These are phyloP conservation scores for Carassius auratus DNA, from an alignment of 2,113 vertebrate genomes.

Conservation along the genomic window DNA sequence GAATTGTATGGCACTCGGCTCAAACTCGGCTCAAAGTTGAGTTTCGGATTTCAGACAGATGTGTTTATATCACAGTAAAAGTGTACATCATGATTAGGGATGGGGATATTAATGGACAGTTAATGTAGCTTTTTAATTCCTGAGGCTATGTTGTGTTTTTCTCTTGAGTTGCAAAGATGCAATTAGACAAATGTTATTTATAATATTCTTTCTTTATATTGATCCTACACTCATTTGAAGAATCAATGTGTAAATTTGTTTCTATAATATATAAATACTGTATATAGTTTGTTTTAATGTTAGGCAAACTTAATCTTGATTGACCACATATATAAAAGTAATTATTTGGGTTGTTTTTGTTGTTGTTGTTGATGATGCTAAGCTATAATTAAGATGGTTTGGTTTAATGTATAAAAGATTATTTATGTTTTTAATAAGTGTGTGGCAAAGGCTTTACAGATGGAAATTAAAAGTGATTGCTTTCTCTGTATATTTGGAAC, in stretches of 20 bases:
- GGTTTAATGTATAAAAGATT: background rate
- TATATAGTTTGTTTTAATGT: background rate
- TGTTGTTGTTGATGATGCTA: background rate
- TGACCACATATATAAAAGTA: background rate
- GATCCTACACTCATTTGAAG: background rate
- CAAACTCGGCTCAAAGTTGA: background rate
- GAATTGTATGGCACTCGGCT: background rate
- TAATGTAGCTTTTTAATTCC: background rate
- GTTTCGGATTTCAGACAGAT: background rate
- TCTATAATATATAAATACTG: background rate
- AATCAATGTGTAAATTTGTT: background rate
- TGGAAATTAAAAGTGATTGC: background rate
- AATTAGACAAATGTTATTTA: background rate
- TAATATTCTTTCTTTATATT: background rate
- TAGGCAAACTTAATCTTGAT: background rate
- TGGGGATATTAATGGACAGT: background rate
- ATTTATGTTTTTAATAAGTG: background rate
- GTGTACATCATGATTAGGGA: background rate
- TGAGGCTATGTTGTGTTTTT: background rate
- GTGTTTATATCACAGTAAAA: background rate
- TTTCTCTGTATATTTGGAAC: background rate
- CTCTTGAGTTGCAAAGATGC: background rate
- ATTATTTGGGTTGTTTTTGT: background rate
- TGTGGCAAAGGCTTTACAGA: background rate
- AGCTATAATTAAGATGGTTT: background rate